Conservation (phyloP, 2,797 vertebrate species). For the Psittacula derbiana region DNA sequence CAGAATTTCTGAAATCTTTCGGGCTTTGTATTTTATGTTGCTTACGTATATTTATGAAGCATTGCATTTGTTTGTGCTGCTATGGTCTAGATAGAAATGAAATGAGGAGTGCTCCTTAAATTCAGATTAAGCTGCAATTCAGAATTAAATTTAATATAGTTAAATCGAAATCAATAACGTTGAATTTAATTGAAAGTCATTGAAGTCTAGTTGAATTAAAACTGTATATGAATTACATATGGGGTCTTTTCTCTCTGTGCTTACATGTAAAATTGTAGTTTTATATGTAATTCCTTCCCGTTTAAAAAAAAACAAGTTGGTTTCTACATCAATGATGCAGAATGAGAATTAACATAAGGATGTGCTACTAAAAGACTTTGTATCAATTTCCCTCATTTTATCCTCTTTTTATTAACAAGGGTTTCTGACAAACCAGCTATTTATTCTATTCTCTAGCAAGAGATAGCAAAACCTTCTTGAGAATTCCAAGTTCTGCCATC, state of each 20-base stretch:
- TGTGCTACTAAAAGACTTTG: neutral
- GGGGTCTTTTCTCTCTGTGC: accelerated
- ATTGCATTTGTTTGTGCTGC: neutral
- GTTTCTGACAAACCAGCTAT: neutral
- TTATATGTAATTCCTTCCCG: neutral
- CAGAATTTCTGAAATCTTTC: neutral
- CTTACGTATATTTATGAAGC: neutral
- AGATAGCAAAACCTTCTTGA: neutral
- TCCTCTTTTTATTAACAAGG: neutral
- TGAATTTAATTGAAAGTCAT: neutral
- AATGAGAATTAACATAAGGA: neutral
- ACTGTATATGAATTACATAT: neutral
- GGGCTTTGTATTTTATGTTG: neutral
- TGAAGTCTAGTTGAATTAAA: neutral
- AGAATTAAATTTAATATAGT: neutral
- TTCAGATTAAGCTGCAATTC: neutral
- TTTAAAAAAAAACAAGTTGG: neutral
- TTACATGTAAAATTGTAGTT: neutral
- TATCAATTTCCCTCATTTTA: neutral
- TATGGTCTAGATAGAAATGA: neutral
- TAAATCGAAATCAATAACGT: neutral
- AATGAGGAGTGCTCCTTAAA: neutral
- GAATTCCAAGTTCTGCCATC: neutral
- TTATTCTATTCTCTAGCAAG: neutral
- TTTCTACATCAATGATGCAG: neutral